Conservation (phyloP, 2,113 vertebrate genomes). For the Emberiza fucata region DNA sequence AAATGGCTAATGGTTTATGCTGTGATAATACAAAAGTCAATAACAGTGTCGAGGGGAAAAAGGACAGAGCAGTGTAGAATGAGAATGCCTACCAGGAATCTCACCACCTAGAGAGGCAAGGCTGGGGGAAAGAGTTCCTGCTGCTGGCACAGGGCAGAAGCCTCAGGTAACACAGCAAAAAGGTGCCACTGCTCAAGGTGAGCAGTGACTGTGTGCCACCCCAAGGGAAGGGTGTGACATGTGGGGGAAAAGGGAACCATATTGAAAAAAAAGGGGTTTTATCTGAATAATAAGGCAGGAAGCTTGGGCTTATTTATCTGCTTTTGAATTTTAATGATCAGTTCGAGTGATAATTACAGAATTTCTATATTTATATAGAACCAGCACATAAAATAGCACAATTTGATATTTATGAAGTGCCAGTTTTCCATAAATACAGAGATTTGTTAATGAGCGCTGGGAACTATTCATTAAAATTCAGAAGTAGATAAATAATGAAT, state of each 20-base stretch:
- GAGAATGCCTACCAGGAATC: background rate
- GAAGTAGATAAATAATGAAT: slow-evolving; percentile 73
- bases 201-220: background rate
- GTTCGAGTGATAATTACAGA: slow-evolving; percentile 75
- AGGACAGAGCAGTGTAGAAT: background rate
- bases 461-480: slow-evolving; percentile 76
- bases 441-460: slow-evolving; percentile 75
- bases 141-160: background rate
- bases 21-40: background rate
- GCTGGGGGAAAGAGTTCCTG: background rate
- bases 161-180: background rate
- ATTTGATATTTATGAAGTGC: slow-evolving; percentile 77
- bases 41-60: background rate
- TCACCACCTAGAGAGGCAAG: accelerated
- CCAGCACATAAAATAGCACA: slow-evolving; percentile 68
- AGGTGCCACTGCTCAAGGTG: background rate
- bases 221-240: background rate
- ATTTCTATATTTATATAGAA: slow-evolving; percentile 78
- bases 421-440: slow-evolving; percentile 75
- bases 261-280: slow-evolving; percentile 9
- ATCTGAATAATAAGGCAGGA: slow-evolving; percentile 61
- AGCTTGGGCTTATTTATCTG: slow-evolving; percentile 70
- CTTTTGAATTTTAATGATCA: slow-evolving; percentile 78
- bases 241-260: background rate
- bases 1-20: background rate